Evolutionary conservation across 2,113 vertebrate genomes (phyloP), one percentile per base, ranked within the genome.

Genomic region (Arizona elegans): DNA sequence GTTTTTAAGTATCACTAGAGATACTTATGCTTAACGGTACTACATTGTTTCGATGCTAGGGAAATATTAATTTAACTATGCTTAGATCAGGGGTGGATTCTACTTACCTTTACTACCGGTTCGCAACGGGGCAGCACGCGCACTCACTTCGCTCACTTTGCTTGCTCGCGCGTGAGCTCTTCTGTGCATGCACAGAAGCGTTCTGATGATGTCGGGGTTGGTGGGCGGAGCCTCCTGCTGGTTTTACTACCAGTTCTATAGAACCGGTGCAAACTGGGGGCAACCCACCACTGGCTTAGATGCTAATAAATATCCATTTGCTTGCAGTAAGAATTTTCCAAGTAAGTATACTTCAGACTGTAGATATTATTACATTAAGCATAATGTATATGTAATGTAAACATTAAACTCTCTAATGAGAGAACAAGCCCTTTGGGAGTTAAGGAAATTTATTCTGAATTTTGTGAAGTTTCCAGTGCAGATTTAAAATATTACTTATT

Each of bases 401-500:
- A 81, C 21, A 81, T 43, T 81, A 81, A 81, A 81, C 33, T 81
- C 17, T 81, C 17, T 52, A 21, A 70, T 17, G 10, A 21, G 89
- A 19, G 50, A 53, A 65, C 19, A 90, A n/a, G 15, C 26, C 89
- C 26, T 43, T 26, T 38, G 24, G n/a, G 11, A 38, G 1, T 65
- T 90, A 90, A 47, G 29, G 58, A 26, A 47, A 65, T 65, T 65
- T 90, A 62, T 90, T 52, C 38, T 53, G 33, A 29, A 90, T 29
- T 8, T 62, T 55, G 21, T 90, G 29, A 19, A 8, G 15, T 65
- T 65, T 90, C n/a, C 92, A 62, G 33, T 93, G 43, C 24, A 59
- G 75, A 92, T n/a, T 94, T 95, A 55, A 86, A 88, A 95, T 93
- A 53, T 26, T 85, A 88, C 24, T 94, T 92, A 91, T 89, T 89